Evolutionary conservation across 2,888 invertebrate genomes (phyloP).

Genomic region (Tholera decimalis): DNA sequence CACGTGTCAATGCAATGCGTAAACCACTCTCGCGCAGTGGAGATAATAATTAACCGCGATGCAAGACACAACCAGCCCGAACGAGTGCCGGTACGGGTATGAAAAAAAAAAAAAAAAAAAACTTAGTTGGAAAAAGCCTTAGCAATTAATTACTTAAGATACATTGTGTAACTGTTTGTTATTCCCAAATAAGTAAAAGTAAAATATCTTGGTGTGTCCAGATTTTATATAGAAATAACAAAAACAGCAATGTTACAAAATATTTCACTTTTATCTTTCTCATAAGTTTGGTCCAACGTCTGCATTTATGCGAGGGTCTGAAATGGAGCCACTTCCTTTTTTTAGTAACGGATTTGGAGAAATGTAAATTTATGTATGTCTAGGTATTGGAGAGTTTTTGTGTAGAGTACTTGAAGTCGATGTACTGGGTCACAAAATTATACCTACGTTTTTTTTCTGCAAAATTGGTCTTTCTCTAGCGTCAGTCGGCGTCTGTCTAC

Average conservation of each 20-base stretch:
- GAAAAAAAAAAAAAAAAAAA: no score
- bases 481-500: not conserved
- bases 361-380: constrained; percentile 2
- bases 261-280: constrained; percentile 13
- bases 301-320: constrained; percentile 27
- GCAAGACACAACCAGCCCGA: no score
- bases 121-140: no score
- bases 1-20: no score
- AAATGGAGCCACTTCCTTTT: constrained; percentile 15
- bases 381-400: not conserved
- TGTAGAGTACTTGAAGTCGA: not conserved
- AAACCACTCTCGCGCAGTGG: no score
- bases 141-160: no score
- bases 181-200: no score
- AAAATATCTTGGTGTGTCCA: not conserved
- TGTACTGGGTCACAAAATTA: not conserved
- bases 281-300: constrained; percentile 15
- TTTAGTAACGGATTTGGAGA: not conserved
- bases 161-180: no score
- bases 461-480: not conserved
- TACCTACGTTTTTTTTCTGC: not conserved
- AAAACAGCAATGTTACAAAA: not conserved
- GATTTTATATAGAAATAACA: not conserved
- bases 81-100: no score
- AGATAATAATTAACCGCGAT: no score